Conservation (phyloP, 2,888 invertebrate species). For the Cancer borealis region DNA sequence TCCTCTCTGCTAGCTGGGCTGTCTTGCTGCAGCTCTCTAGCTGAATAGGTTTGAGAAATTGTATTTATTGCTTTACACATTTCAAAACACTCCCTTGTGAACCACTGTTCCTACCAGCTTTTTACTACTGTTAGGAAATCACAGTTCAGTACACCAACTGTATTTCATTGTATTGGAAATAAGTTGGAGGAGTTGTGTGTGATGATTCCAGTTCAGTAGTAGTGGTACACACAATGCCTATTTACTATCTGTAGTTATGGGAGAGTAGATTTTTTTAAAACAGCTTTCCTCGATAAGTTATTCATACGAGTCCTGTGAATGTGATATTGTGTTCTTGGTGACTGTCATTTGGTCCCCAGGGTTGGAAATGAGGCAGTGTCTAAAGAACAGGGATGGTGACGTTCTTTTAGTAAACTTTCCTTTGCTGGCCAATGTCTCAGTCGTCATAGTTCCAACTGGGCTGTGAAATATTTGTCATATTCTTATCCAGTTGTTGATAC, state of each 20-base stretch:
- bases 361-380: conserved; percentile 71
- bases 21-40: conserved; percentile 64
- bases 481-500: conserved; percentile 69
- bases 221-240: conserved; percentile 68
- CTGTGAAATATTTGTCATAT: conserved; percentile 70
- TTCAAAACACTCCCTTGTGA: conserved; percentile 66
- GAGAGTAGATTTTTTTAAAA: conserved; percentile 69
- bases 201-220: conserved; percentile 56
- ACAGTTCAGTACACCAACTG: conserved; percentile 48
- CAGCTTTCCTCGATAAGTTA: conserved; percentile 68
- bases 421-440: conserved; percentile 70
- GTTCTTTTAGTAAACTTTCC: conserved; percentile 49
- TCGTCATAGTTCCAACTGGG: conserved; percentile 71
- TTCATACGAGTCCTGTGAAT: conserved; percentile 66
- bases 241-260: conserved; percentile 69
- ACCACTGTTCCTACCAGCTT: conserved; percentile 63
- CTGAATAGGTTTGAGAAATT: conserved; percentile 61
- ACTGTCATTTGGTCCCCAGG: conserved; percentile 69
- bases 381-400: conserved; percentile 41
- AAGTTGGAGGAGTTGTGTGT: conserved; percentile 41
- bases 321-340: conserved; percentile 70
- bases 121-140: conserved; percentile 60
- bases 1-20: conserved; percentile 53
- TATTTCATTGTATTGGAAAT: conserved; percentile 46
- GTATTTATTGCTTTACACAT: conserved; percentile 68